Evolutionary conservation across 2,113 vertebrate species (phyloP), one percentile per base, ranked within the genome.

Genomic region (Macroglossus sobrinus): DNA sequence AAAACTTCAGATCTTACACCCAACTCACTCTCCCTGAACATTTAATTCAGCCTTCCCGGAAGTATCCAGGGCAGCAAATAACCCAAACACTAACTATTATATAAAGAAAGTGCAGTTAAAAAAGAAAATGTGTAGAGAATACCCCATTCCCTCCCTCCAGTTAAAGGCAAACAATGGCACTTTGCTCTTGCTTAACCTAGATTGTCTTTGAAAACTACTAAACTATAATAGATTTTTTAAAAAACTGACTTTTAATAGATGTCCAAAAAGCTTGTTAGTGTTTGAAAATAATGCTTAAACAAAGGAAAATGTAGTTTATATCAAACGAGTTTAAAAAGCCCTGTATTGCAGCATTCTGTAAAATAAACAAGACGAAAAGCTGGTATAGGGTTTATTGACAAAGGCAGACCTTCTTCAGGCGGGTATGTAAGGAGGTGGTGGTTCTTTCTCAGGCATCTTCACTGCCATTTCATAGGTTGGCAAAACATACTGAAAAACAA

Each of bases 381-480:
- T 98, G 98, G 98, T 98, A 96, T 94, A 96, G 96, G 95, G 89
- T 98, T 98, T 96, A 97, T 53, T 94, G 98, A 97, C 95, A 90
- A 80, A 91, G 84, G 92, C 84, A 93, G 80, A 93, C 53, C n/a
- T 89, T 96, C 98, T 97, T 99, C 98, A 99, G 97, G 98, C 98
- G 96, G 98, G 98, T 95, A 99, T 97, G 97, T 99, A 99, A 76
- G 99, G 99, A 93, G 99, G 99, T 11, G 99, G 99, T 0, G 99
- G 99, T 71, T 99, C 99, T 94, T 99, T 99, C 76, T 99, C 98
- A 0, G 98, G 99, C 99, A 99, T 99, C 98, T 99, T 99, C 98
- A 99, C 99, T 3, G 99, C 99, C 99, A 99, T 99, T 98, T 99
- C 99, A 24, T 99, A 99, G 82, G 99, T 99, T 93, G 99, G 99